phyloP scores from a whole-genome alignment of 2,113 vertebrate species.

The Chiloscyllium plagiosum region DNA sequence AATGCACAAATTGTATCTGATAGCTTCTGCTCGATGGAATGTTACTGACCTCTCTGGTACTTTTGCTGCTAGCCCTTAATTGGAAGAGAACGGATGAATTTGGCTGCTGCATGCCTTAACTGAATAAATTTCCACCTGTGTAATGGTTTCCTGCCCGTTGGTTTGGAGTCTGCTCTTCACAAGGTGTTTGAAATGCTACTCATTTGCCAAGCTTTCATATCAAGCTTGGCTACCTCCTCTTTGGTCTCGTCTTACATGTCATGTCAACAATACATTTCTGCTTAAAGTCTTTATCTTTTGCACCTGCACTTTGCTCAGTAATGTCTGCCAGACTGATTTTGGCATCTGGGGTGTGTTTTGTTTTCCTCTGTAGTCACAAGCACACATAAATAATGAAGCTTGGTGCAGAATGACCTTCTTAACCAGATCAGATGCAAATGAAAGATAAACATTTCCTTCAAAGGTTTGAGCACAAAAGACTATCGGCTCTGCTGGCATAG shows the following conservation, averaged over 20 bases:
- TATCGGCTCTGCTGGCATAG: not conserved
- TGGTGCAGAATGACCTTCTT: not conserved
- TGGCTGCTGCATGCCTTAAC: not conserved
- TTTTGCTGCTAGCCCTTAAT: not conserved
- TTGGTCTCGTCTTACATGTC: not conserved
- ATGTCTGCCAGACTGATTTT: not conserved
- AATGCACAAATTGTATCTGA: not conserved
- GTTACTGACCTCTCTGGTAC: not conserved
- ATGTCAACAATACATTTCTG: not conserved
- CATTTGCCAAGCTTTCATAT: slow-evolving; percentile 5
- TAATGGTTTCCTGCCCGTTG: not conserved
- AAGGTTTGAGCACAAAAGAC: not conserved
- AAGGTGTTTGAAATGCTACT: not conserved
- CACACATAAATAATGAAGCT: not conserved
- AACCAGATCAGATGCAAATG: slow-evolving; percentile 10
- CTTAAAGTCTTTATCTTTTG: not conserved
- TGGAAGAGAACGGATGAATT: not conserved
- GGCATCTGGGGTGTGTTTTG: not conserved
- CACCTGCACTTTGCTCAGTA: not conserved
- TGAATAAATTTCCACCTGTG: not conserved
- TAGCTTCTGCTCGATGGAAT: not conserved
- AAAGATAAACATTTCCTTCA: not conserved
- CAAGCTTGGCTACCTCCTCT: not conserved
- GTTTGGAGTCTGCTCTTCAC: not conserved
- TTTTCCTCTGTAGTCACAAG: not conserved